phyloP scores from a whole-genome alignment of 2,888 invertebrate species.

The Tenthredo distinguenda region DNA sequence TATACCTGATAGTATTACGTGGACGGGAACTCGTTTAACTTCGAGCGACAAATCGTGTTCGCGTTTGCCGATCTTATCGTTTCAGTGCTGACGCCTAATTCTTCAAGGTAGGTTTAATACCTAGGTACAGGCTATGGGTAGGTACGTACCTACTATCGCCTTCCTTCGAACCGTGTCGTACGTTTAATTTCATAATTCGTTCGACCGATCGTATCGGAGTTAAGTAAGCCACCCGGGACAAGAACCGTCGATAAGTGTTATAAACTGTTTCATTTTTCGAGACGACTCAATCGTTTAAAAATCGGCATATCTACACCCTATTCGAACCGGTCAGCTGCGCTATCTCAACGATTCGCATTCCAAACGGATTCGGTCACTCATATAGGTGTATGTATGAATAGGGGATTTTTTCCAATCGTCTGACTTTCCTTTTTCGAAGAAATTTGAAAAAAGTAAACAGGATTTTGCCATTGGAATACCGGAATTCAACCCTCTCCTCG shows the following conservation, averaged over 20 bases:
- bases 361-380: not conserved
- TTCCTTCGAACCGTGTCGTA: slow-evolving; percentile 38
- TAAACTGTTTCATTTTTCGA: slow-evolving; percentile 14
- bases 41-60: slow-evolving; percentile 42
- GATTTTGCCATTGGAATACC: not conserved
- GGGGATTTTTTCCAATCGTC: not conserved
- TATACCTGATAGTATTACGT: slow-evolving; percentile 1
- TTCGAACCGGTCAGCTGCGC: slow-evolving; percentile 1
- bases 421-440: not conserved
- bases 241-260: slow-evolving; percentile 24
- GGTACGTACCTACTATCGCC: slow-evolving; percentile 37
- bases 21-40: slow-evolving; percentile 22
- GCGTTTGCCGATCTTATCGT: slow-evolving; percentile 45
- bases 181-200: slow-evolving; percentile 51
- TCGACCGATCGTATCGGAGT: slow-evolving; percentile 44
- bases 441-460: not conserved
- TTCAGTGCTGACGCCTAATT: slow-evolving; percentile 46
- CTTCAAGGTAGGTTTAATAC: slow-evolving; percentile 32
- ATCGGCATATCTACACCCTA: not conserved
- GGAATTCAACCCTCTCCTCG: not conserved
- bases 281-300: slow-evolving; percentile 42
- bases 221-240: slow-evolving; percentile 8
- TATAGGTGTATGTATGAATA: not conserved
- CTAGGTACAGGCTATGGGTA: not conserved
- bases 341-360: not conserved